Base-by-base conservation (phyloP, 2,888 invertebrate species). In the Erebia aethiops region DNA sequence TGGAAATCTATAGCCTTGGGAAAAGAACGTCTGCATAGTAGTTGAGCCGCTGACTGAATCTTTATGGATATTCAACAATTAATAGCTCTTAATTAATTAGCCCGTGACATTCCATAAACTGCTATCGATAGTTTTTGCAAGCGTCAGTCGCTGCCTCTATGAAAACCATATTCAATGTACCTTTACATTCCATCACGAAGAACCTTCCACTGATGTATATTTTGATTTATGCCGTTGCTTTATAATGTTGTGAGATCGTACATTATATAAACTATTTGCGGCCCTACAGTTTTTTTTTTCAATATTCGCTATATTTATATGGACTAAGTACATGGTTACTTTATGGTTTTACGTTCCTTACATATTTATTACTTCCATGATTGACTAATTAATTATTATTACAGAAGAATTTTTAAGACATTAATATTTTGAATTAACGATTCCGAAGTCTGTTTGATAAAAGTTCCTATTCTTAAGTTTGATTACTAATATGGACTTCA, bases 41-140 rank as follows among this genome's bases (percentile, higher is more conserved):
- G 70, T 71, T 64, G 67, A 71, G 71, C 72, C 75, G 74, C 73
- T 74, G 75, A 62, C 75, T 78, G 79, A 80, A 81, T 82, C 76
- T 78, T 81, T 87, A 87, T 82, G 80, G 83, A 80, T 82, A 87
- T 85, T 82, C 81, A 80, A 81, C 85, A 83, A 87, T 86, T 86
- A 87, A 87, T 86, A 86, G 85, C 82, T 84, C 82, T 86, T 86
- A 87, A 88, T 88, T 88, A 89, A 89, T 89, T 88, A 81, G 81
- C 82, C 82, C 79, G 83, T 82, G 81, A 81, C 86, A 84, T 86
- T 83, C 82, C 75, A 77, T 74, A 76, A 79, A 77, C 74, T 76
- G 75, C 75, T 74, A 74, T 58, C 46, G 79, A 73, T 76, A 77
- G 78, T 87, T 86, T 87, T 86, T 87, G 79, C 76, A 64, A 76